phyloP scores from a whole-genome alignment of 2,113 vertebrate genomes.

The Pachyramphus minor region DNA sequence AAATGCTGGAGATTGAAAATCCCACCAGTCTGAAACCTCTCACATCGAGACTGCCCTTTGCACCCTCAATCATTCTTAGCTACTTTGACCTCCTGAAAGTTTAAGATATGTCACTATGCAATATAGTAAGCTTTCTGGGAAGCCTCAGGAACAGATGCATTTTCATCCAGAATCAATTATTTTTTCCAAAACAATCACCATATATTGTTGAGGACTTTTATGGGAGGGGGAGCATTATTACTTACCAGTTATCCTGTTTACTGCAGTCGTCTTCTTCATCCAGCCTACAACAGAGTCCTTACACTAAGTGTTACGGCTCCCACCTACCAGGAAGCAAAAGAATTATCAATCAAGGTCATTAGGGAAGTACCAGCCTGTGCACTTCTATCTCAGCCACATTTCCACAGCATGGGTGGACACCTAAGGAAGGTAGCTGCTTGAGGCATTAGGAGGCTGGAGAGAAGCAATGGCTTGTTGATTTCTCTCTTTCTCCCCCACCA shows the following conservation, averaged over 20 bases:
- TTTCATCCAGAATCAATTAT: background rate
- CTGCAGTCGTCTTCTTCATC: constrained; percentile 59
- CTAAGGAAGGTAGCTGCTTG: background rate
- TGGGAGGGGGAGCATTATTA: background rate
- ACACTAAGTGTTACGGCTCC: constrained; percentile 59
- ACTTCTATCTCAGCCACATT: constrained; percentile 9
- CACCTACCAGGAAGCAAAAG: constrained; percentile 74
- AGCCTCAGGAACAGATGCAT: background rate
- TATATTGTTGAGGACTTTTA: background rate
- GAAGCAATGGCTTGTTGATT: background rate
- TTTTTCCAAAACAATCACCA: background rate
- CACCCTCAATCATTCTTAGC: background rate
- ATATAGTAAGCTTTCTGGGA: background rate
- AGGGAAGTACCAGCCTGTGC: background rate
- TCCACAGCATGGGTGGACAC: background rate
- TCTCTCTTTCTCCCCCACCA: background rate
- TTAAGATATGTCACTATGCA: background rate
- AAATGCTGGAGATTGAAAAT: background rate
- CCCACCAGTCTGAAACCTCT: background rate
- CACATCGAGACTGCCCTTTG: background rate
- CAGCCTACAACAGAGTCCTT: constrained; percentile 69
- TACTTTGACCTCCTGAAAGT: background rate
- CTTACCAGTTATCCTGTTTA: constrained; percentile 57
- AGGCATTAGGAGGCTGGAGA: background rate
- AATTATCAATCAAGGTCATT: constrained; percentile 59